Evolutionary conservation across 1,140 invertebrate species (phyloP).

Genomic region (Berghia stephanieae): DNA sequence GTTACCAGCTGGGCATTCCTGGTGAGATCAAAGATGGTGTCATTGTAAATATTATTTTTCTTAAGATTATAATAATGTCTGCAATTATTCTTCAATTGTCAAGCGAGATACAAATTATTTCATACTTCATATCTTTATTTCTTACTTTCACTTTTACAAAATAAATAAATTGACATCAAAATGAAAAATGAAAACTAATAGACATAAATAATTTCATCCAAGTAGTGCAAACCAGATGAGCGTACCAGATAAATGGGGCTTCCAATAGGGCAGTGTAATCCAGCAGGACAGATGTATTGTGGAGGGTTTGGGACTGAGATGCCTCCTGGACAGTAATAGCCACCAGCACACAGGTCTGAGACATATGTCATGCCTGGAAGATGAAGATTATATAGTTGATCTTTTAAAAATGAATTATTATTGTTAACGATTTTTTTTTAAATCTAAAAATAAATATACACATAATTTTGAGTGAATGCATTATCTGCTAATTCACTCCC

Average conservation of each 20-base stretch:
- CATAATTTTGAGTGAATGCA: too few species aligned
- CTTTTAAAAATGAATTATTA: background rate
- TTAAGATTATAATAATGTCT: too few species aligned
- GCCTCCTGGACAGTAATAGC: constrained; percentile 57
- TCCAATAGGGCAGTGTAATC: constrained; percentile 60
- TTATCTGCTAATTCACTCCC: too few species aligned
- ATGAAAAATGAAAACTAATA: too few species aligned
- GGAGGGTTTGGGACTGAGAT: constrained; percentile 52
- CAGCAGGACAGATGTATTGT: constrained; percentile 50
- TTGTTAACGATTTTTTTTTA: background rate
- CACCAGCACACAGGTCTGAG: constrained; percentile 51
- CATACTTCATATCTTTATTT: too few species aligned
- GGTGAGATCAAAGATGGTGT: constrained; percentile 20
- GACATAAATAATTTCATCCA: too few species aligned
- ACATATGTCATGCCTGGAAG: constrained; percentile 50
- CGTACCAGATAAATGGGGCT: constrained; percentile 57
- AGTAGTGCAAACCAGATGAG: too few species aligned
- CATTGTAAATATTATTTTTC: background rate
- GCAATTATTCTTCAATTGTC: too few species aligned
- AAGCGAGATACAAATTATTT: too few species aligned
- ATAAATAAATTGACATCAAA: too few species aligned
- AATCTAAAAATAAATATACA: too few species aligned
- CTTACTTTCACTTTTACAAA: too few species aligned
- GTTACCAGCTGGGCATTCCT: constrained; percentile 52
- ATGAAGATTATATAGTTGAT: constrained; percentile 16